Evolutionary conservation across 2,113 vertebrate genomes (phyloP), one percentile per base, ranked within the genome.

Genomic region (Nesospiza acunhae): DNA sequence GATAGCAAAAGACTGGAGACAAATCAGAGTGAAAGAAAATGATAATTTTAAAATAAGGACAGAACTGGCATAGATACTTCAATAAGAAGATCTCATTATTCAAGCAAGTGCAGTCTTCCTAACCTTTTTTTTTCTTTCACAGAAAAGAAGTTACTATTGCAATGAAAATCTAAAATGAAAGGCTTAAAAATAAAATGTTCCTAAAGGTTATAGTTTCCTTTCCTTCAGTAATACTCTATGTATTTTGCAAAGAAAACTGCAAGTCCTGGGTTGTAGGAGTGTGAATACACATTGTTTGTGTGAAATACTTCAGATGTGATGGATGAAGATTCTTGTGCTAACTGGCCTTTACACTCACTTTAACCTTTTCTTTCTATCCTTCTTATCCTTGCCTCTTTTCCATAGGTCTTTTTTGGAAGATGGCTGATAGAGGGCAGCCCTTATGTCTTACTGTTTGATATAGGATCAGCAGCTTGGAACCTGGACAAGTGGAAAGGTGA

Each of bases 351-450:
- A 28, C 13, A 14, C 67, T 66, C 19, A 44, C 35, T 75, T 70
- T 33, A 58, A 69, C 30, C 10, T 83, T 77, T 88, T 60, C 28
- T 92, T 35, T 26, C 84, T 70, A 12, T 69, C n/a, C 27, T 46
- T 80, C 50, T 46, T 26, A 15, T 42, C 33, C 35, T 68, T 64
- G 3, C 14, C 35, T 86, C 37, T 87, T 53, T 33, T 18, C 78
- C 66, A 14, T 91, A 99, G 99, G 99, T 99, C 31, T 97, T 98
- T 93, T 99, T 99, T 91, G 99, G 99, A 83, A 98, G 99, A 55
- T 99, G 99, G 99, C 95, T 99, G 77, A 99, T 99, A 41, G 99
- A 99, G 94, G 99, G 99, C 20, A 99, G 98, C 77, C 99, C 99
- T 4, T 99, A 98, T 2, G 99, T 99, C 74, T 97, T 99, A 84